These are phyloP conservation scores for Porites divaricata DNA, from an alignment of 92 coral and sea anemone species.

Conservation along the genomic window DNA sequence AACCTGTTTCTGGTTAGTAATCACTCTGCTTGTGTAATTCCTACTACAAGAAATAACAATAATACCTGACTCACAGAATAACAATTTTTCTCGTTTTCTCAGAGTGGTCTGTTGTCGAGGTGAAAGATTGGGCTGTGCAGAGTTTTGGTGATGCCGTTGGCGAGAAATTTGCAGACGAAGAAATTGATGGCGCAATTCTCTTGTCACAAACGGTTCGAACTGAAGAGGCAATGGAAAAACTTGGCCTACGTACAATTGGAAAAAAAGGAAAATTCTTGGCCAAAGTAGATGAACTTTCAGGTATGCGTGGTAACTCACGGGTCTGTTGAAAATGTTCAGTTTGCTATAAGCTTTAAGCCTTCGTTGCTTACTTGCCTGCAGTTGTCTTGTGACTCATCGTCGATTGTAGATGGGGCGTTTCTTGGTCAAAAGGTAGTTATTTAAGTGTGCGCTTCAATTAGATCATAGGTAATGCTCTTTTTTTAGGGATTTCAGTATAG, in stretches of 20 bases:
- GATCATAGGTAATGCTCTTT: constrained; percentile 6
- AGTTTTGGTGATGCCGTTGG: constrained; percentile 16
- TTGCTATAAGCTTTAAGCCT: background rate
- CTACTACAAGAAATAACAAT: background rate
- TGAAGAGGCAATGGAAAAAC: constrained; percentile 31
- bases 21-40: constrained; percentile 15
- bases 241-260: constrained; percentile 25
- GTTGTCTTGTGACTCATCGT: background rate
- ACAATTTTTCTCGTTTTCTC: background rate
- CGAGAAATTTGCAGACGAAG: constrained; percentile 41
- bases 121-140: constrained; percentile 26
- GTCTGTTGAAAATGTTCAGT: background rate
- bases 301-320: background rate
- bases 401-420: background rate
- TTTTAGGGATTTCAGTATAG: too few relatives aligned
- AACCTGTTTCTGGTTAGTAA: constrained; percentile 29
- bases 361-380: background rate
- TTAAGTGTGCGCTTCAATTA: constrained; percentile 2
- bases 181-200: constrained; percentile 42
- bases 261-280: constrained; percentile 35
- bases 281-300: constrained; percentile 24
- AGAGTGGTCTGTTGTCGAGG: constrained; percentile 51
- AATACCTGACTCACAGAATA: background rate
- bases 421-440: background rate
- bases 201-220: constrained; percentile 21